Conservation (phyloP, 2,888 invertebrate species). For the Standfussiana lucernea region DNA sequence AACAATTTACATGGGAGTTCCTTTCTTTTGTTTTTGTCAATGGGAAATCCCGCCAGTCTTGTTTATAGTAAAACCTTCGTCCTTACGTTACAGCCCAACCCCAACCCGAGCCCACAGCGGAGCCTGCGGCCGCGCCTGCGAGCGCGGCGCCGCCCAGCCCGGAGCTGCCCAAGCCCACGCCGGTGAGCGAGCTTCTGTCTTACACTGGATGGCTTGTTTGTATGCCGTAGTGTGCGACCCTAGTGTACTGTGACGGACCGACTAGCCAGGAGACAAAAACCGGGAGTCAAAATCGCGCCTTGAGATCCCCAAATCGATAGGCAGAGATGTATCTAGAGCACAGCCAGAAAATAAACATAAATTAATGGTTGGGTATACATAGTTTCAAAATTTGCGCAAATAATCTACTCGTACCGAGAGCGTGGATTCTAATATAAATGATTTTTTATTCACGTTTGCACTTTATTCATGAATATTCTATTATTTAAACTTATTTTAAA, state of each 20-base stretch:
- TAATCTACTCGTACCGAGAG: not conserved
- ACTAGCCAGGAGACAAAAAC: slow-evolving; percentile 18
- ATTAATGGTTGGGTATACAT: not conserved
- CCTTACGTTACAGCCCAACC: too few relatives aligned
- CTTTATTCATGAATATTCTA: not conserved
- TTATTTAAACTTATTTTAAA: not conserved
- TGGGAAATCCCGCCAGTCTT: too few relatives aligned
- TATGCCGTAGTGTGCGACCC: slow-evolving; percentile 61
- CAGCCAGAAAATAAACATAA: not conserved
- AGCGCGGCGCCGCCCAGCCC: slow-evolving; percentile 67
- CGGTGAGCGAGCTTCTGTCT: slow-evolving; percentile 74
- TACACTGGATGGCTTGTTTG: slow-evolving; percentile 48
- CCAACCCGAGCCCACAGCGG: slow-evolving; percentile 73
- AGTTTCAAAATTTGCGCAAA: not conserved
- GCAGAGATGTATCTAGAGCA: not conserved
- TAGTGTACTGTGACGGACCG: not conserved
- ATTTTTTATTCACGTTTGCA: too few relatives aligned
- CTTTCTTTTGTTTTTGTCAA: too few relatives aligned
- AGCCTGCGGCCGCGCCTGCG: slow-evolving; percentile 72
- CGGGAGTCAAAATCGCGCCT: not conserved
- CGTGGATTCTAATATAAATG: too few relatives aligned
- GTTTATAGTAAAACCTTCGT: too few relatives aligned
- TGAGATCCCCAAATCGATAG: not conserved
- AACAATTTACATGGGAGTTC: too few relatives aligned
- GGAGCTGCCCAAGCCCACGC: slow-evolving; percentile 86